These are phyloP conservation scores for Antheraea assamensis DNA, from an alignment of 2,888 invertebrate species.

Conservation along the genomic window DNA sequence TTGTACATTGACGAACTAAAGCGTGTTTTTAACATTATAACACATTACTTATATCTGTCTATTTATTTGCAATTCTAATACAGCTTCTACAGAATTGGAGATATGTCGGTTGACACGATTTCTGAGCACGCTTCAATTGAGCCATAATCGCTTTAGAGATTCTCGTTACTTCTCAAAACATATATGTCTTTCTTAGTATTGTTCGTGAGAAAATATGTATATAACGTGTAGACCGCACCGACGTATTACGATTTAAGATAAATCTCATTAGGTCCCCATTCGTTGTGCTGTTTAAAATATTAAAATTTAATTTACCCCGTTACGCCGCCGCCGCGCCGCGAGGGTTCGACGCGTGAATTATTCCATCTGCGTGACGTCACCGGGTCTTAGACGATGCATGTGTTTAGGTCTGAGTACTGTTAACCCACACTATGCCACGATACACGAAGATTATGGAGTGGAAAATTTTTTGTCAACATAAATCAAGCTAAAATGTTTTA, in stretches of 20 bases:
- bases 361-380: constrained; percentile 43
- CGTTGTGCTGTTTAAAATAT: constrained; percentile 37
- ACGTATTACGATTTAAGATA: constrained; percentile 11
- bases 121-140: too few relatives aligned
- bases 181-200: not conserved
- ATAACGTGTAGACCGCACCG: not conserved
- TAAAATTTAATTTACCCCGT: constrained; percentile 51
- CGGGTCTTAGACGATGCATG: constrained; percentile 19
- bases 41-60: too few relatives aligned
- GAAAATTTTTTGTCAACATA: too few relatives aligned
- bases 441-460: not conserved
- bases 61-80: too few relatives aligned
- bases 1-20: not conserved
- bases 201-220: not conserved
- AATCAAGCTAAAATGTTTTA: too few relatives aligned
- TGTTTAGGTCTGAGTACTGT: not conserved
- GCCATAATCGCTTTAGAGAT: not conserved
- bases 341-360: constrained; percentile 34
- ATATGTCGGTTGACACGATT: too few relatives aligned
- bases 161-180: not conserved
- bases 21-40: not conserved
- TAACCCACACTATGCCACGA: not conserved
- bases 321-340: not conserved
- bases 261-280: constrained; percentile 2
- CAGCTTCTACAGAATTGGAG: too few relatives aligned